A percentile compares a stretch with the other conserved stretches of the same genome.
Conservation (phyloP, 1,140 invertebrate genomes). For the Drosophila erecta region DNA sequence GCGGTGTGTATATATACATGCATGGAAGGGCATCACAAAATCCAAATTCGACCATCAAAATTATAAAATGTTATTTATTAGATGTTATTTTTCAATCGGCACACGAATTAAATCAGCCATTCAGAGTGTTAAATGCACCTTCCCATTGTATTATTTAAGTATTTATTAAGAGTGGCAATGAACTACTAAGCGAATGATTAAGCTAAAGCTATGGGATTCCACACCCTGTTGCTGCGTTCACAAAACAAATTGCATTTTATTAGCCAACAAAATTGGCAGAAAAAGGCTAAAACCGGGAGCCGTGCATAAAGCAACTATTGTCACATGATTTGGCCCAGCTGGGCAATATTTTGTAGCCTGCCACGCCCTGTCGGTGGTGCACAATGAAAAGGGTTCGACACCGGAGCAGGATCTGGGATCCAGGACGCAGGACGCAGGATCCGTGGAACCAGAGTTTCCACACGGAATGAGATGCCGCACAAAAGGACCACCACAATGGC, state of each 20-base stretch:
- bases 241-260: slow-evolving; percentile 74
- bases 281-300: slow-evolving; percentile 6
- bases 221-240: slow-evolving; percentile 29
- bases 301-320: slow-evolving; percentile 70
- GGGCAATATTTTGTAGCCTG: slow-evolving; percentile 33
- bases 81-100: too few relatives aligned
- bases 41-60: neutral
- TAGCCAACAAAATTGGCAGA: slow-evolving; percentile 19
- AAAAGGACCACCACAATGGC: slow-evolving; percentile 61
- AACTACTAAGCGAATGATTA: too few relatives aligned
- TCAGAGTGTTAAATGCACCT: too few relatives aligned
- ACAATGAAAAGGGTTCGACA: slow-evolving; percentile 79
- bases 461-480: slow-evolving; percentile 56
- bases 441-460: slow-evolving; percentile 1
- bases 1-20: neutral
- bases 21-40: neutral
- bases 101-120: too few relatives aligned
- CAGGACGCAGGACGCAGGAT: neutral
- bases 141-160: too few relatives aligned
- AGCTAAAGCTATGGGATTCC: neutral
- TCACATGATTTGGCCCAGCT: slow-evolving; percentile 65
- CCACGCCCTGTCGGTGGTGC: slow-evolving; percentile 29
- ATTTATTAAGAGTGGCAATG: too few relatives aligned
- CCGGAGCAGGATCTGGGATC: slow-evolving; percentile 4
- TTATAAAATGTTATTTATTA: too few relatives aligned